A percentile compares a stretch with the other conserved stretches of the same genome.
Conservation (phyloP, 2,888 invertebrate genomes). For the Acronicta alni region DNA sequence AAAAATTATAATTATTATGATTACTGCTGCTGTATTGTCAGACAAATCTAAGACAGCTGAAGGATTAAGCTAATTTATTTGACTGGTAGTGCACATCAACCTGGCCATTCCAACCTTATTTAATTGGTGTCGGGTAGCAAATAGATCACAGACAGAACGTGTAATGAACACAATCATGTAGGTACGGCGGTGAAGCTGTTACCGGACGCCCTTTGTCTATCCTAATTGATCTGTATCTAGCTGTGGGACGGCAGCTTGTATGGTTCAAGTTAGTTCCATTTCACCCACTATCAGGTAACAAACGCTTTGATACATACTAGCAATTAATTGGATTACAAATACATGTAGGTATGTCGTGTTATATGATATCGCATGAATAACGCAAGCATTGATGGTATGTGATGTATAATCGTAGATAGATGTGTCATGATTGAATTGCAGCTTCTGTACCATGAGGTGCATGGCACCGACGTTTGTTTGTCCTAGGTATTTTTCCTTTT, state of each 20-base stretch:
- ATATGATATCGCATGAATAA: constrained; percentile 24
- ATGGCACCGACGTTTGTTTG: constrained; percentile 27
- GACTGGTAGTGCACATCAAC: too few relatives aligned
- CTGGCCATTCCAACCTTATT: not conserved
- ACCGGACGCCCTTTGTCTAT: constrained; percentile 4
- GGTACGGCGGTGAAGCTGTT: not conserved
- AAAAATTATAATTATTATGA: too few relatives aligned
- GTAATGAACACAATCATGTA: not conserved
- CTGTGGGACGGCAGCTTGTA: not conserved
- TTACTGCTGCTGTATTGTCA: not conserved
- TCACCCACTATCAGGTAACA: constrained; percentile 3
- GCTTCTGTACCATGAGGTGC: constrained; percentile 27
- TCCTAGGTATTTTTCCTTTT: constrained; percentile 37
- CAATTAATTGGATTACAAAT: constrained; percentile 1
- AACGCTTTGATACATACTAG: not conserved
- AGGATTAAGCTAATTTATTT: not conserved
- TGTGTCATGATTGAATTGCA: constrained; percentile 34
- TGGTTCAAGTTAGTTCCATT: not conserved
- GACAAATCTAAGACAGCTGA: too few relatives aligned
- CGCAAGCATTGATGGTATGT: constrained; percentile 9
- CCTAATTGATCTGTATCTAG: not conserved
- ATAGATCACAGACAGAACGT: not conserved
- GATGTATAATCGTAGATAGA: constrained; percentile 5
- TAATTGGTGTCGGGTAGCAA: not conserved
- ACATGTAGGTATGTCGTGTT: not conserved